phyloP scores from a whole-genome alignment of 1,140 invertebrate genomes.

The Sarcophaga bullata region DNA sequence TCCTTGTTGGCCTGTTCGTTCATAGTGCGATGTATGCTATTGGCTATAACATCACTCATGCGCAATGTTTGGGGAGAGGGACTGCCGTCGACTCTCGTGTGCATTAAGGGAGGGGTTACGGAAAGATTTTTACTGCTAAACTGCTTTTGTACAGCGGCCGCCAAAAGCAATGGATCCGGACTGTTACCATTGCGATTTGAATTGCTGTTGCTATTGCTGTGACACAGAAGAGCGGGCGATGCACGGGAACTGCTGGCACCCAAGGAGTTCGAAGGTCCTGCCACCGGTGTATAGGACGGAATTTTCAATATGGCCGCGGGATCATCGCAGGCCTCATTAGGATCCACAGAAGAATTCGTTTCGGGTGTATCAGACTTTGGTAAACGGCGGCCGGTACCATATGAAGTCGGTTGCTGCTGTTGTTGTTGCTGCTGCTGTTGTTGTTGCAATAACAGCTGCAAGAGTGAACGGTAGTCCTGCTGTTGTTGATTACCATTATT shows the following conservation, averaged over 20 bases:
- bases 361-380: conserved; percentile 65
- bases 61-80: conserved; percentile 69
- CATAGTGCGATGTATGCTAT: conserved; percentile 89
- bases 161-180: conserved; percentile 52
- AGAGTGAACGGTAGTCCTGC: conserved; percentile 43
- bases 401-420: conserved; percentile 48
- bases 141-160: conserved; percentile 52
- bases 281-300: conserved; percentile 88
- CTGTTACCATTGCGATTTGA: conserved; percentile 49
- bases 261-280: conserved; percentile 67
- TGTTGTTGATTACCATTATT: conserved; percentile 54
- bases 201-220: conserved; percentile 45
- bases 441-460: conserved; percentile 46
- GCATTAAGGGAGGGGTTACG: conserved; percentile 52
- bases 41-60: conserved; percentile 82
- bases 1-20: conserved; percentile 70
- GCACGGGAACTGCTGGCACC: conserved; percentile 61
- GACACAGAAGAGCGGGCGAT: conserved; percentile 41
- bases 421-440: conserved; percentile 58
- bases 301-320: conserved; percentile 83
- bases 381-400: conserved; percentile 55
- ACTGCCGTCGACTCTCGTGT: conserved; percentile 63
- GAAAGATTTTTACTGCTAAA: conserved; percentile 47
- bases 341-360: conserved; percentile 60
- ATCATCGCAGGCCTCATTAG: conserved; percentile 69